Evolutionary conservation across 2,888 invertebrate genomes (phyloP).

Genomic region (Hofmannophila pseudospretella): DNA sequence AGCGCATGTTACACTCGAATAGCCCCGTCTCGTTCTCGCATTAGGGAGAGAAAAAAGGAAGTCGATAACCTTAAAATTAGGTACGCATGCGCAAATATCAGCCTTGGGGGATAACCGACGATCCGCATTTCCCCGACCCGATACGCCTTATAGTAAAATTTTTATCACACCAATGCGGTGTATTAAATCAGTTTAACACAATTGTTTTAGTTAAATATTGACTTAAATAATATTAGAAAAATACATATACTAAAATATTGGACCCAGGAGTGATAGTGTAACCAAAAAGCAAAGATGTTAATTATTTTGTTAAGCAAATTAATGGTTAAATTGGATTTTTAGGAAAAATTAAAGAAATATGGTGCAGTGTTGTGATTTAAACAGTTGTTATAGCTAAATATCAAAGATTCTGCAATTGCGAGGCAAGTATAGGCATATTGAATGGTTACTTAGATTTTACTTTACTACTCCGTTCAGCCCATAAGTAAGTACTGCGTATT

Average conservation of each 20-base stretch:
- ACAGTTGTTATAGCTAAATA: background rate
- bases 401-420: background rate
- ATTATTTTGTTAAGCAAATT: constrained; percentile 11
- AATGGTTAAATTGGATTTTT: constrained; percentile 1
- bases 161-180: constrained; percentile 10
- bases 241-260: background rate
- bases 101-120: constrained; percentile 18
- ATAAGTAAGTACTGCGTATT: too few species aligned
- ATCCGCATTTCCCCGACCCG: constrained; percentile 19
- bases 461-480: too few species aligned
- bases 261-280: background rate
- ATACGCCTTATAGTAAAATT: constrained; percentile 8
- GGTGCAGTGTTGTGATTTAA: constrained; percentile 9
- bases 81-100: constrained; percentile 55
- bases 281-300: constrained; percentile 1
- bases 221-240: background rate
- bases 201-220: constrained; percentile 6
- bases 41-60: constrained; percentile 31
- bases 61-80: constrained; percentile 47
- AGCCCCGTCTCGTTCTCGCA: constrained; percentile 33
- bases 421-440: background rate
- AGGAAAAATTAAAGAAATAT: constrained; percentile 1
- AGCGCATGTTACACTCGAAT: constrained; percentile 58
- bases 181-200: constrained; percentile 3
- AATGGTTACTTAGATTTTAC: too few species aligned